Base-by-base conservation (phyloP, 1,140 invertebrate species). In the Agrypnia vestita region DNA sequence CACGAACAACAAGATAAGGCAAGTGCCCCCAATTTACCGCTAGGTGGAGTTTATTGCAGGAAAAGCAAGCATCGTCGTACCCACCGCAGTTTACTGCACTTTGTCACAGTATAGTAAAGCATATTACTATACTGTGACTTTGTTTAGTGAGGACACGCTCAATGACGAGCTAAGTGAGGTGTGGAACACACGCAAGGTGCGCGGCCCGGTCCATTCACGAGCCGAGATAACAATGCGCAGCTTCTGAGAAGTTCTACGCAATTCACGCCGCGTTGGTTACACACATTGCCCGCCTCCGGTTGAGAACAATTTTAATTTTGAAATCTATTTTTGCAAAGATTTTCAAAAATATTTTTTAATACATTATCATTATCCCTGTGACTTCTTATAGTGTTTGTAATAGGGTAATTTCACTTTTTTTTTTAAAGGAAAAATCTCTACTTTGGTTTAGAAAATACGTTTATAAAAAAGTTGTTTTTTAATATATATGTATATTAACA, bases 21-120 rank as follows among this genome's bases (percentile, higher is more conserved):
- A 44, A 73, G 51, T 73, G 71, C 53, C 49, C 19, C 47, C 49
- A 73, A 73, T 73, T 53, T 73, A 73, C 71, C 71, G 71, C 71
- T 73, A 73, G 71, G 71, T 73, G 8, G 13, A 56, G 47, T 73
- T 73, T 73, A 73, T 73, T 73, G 71, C 71, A 73, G 71, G 35
- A 73, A 73, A 73, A 73, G 53, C 53, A 73, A 56, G 19, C 49
- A 73, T 10, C 53, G 47, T 55, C 71, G 12, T 17, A 53, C 71
- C 21, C 15, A 73, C 71, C 53, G 25, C 71, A 56, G 71, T 56
- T 73, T 13, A 73, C 71, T 13, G 51, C 15, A 35, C 25, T 35
- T 35, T n/a, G n/a, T n/a, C n/a, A n/a, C n/a, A n/a, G n/a, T n/a
- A n/a, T n/a, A n/a, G n/a, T n/a, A n/a, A n/a, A n/a, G n/a, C n/a